Conservation (phyloP, 2,797 vertebrate genomes). For the Siniperca obscura region DNA sequence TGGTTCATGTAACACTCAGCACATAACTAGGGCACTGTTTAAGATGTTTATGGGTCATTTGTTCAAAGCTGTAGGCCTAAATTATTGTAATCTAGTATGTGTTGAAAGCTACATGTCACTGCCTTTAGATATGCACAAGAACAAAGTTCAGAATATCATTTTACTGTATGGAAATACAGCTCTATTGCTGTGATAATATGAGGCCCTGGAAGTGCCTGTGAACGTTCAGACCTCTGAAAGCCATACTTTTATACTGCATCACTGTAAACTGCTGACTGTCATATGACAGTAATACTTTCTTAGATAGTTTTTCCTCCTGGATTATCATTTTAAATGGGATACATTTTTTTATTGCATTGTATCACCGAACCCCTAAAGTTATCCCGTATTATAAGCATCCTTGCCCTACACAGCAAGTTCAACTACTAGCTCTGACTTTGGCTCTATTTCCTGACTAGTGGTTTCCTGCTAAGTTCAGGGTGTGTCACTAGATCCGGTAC, state of each 20-base stretch:
- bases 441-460: conserved; percentile 26
- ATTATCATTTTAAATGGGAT: neutral
- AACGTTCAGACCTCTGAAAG: neutral
- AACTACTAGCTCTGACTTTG: conserved; percentile 7
- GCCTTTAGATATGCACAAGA: conserved; percentile 2
- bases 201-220: neutral
- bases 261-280: conserved; percentile 11
- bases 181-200: conserved; percentile 13
- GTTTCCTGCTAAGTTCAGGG: conserved; percentile 55
- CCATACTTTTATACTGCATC: neutral
- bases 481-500: conserved; percentile 64
- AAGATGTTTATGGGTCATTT: neutral
- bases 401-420: neutral
- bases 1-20: neutral
- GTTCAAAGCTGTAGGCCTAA: neutral
- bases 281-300: conserved; percentile 3
- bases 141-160: conserved; percentile 22
- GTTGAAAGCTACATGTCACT: neutral
- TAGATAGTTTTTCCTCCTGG: neutral
- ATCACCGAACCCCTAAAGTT: neutral
- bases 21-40: neutral
- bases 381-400: neutral
- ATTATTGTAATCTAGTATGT: neutral
- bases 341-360: neutral
- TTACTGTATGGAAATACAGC: conserved; percentile 34